Base-by-base conservation (phyloP, 1,140 invertebrate species). In the Bombus confusus region DNA sequence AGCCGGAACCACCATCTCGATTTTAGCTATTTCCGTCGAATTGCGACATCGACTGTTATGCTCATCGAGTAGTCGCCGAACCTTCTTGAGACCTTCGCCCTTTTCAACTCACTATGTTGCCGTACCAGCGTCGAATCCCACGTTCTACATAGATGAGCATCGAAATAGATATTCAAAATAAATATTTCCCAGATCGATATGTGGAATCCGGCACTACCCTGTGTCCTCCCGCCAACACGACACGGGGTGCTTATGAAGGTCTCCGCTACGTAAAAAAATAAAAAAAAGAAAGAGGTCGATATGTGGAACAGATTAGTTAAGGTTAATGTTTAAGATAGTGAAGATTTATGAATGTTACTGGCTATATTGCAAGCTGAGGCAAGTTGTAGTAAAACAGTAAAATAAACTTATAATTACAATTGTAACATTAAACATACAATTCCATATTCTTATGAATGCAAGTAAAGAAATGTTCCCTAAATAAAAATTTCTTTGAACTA, bases 11-110 rank as follows among this genome's bases (percentile, higher is more conserved):
- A 92, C 88, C 91, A 91, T 91, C 90, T 93, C 91, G 75, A 91
- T 93, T 93, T 93, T 92, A 91, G 93, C 93, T 95, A 95, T 95
- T 95, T 95, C 91, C 91, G 91, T 93, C 89, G 88, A 83, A 75
- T 94, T 91, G 92, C 93, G 89, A 92, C 90, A 90, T 86, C 77
- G 91, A 82, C 88, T 88, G 86, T 86, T 81, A 82, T 72, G 66
- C 77, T 66, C 87, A 37, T 41, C 66, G 75, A 64, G 74, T 47
- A 52, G 34, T 73, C 37, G n/a, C 57, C 22, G 59, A 37, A 69
- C 57, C 57, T 28, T 6, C 31, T 69, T 34, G n/a, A 73, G 76
- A 80, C 77, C 83, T 85, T 80, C 76, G 52, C 75, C 66, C 66
- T 72, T 72, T 73, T n/a, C 52, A 8, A 43, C 41, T 31, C 4